Conservation (phyloP, 1,140 invertebrate genomes). For the Orius insidiosus region DNA sequence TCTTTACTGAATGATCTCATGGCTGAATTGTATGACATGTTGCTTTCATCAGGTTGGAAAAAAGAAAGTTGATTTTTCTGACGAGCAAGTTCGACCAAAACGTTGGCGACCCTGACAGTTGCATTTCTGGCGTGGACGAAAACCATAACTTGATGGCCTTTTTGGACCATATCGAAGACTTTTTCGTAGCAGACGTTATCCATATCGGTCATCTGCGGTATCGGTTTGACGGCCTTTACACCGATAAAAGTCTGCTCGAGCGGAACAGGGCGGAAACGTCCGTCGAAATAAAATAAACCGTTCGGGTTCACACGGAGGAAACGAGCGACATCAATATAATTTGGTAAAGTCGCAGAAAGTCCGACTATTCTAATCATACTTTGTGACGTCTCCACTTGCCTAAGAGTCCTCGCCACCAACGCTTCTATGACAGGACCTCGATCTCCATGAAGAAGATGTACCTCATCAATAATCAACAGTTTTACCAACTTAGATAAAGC, state of each 20-base stretch:
- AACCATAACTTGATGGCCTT: slow-evolving; percentile 95
- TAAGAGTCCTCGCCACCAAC: slow-evolving; percentile 82
- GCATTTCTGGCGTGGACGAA: slow-evolving; percentile 97
- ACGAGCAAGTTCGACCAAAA: slow-evolving; percentile 56
- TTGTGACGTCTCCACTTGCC: slow-evolving; percentile 88
- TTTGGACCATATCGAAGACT: slow-evolving; percentile 65
- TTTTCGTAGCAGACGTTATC: slow-evolving; percentile 90
- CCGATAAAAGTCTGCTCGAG: slow-evolving; percentile 85
- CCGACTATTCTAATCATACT: slow-evolving; percentile 97
- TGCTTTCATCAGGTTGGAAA: slow-evolving; percentile 45
- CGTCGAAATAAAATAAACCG: slow-evolving; percentile 95
- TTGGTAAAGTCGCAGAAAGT: slow-evolving; percentile 91
- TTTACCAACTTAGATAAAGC: slow-evolving; percentile 79
- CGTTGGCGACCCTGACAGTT: slow-evolving; percentile 71
- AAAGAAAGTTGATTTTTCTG: slow-evolving; percentile 49
- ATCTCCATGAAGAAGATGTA: slow-evolving; percentile 93
- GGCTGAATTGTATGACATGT: slow-evolving; percentile 36
- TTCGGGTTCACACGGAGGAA: slow-evolving; percentile 89
- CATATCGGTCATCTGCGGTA: slow-evolving; percentile 71
- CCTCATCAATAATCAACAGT: slow-evolving; percentile 95
- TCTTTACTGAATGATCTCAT: slow-evolving; percentile 47
- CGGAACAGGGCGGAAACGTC: slow-evolving; percentile 89
- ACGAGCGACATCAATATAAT: slow-evolving; percentile 89
- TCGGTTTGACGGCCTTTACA: slow-evolving; percentile 58
- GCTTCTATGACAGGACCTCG: slow-evolving; percentile 95